Evolutionary conservation across 1,140 invertebrate species (phyloP), one percentile per base, ranked within the genome.

Genomic region (Hylaeus anthracinus): DNA sequence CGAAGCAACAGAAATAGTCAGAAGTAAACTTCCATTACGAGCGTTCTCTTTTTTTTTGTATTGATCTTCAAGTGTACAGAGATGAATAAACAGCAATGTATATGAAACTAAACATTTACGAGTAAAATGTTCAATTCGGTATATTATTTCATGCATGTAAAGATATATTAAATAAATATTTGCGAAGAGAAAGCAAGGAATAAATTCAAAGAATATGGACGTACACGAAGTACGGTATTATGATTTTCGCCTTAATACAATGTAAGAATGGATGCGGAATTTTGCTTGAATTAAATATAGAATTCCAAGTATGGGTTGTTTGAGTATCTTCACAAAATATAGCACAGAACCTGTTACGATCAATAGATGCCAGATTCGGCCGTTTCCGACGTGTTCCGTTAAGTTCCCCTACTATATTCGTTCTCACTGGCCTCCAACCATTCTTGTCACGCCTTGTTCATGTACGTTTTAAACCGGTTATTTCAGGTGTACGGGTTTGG

Each of bases 341-440:
- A 51, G 65, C 73, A 37, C 63, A 58, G 56, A 71, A 76, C 81
- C 61, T 75, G 72, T 79, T 77, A 83, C 85, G 85, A 86, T 87
- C 85, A 86, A 87, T 87, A 87, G 76, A 86, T 63, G 69, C 63
- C 72, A 83, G 81, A 81, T 83, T 87, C 85, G 85, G 85, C 70
- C 65, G 81, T 86, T 86, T 86, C 84, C 86, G 86, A 87, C 85
- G 86, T 84, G 74, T 87, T 87, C 82, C 86, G 86, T 87, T 86
- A 84, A 81, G 74, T 87, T 83, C 82, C 86, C 86, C 85, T 87
- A 86, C 86, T 87, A 87, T 87, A 87, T 86, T 78, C 61, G 71
- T 86, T 75, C 78, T 83, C 71, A 69, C 72, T 61, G 78, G 73
- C 85, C 65, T 81, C 82, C 77, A 86, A 85, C 84, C 86, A 87